Conservation (phyloP, 1,140 invertebrate genomes). For the Drosophila varians region DNA sequence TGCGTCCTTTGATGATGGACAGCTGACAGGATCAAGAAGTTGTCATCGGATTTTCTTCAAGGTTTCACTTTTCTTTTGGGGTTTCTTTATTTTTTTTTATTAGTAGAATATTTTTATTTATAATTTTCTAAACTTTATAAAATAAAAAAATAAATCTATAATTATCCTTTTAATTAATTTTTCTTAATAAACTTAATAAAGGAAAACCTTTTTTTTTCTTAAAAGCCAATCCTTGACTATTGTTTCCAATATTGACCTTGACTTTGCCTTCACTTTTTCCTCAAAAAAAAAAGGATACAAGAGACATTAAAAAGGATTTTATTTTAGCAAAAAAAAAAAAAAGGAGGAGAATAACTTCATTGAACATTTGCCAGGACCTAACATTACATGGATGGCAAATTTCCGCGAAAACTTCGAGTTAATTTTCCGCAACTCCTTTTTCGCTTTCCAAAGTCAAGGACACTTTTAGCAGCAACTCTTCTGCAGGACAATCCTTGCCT, state of each 20-base stretch:
- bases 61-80: too few relatives aligned
- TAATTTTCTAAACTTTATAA: too few relatives aligned
- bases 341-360: background rate
- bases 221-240: too few relatives aligned
- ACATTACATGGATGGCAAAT: constrained; percentile 26
- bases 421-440: constrained; percentile 12
- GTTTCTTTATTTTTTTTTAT: too few relatives aligned
- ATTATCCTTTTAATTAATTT: too few relatives aligned
- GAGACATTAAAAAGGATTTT: too few relatives aligned
- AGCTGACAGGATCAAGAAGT: constrained; percentile 1
- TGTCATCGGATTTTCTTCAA: too few relatives aligned
- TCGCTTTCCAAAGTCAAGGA: constrained; percentile 23
- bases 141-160: too few relatives aligned
- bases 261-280: background rate
- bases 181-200: background rate
- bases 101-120: too few relatives aligned
- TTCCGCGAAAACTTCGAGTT: constrained; percentile 35
- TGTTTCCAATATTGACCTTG: too few relatives aligned
- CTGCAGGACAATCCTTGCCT: constrained; percentile 11
- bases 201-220: too few relatives aligned
- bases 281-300: too few relatives aligned
- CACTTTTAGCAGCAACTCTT: constrained; percentile 45
- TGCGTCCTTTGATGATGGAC: background rate
- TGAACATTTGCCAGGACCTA: constrained; percentile 5
- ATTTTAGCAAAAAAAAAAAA: background rate